Evolutionary conservation across 2,113 vertebrate species (phyloP).

Genomic region (Peucedramus taeniatus): DNA sequence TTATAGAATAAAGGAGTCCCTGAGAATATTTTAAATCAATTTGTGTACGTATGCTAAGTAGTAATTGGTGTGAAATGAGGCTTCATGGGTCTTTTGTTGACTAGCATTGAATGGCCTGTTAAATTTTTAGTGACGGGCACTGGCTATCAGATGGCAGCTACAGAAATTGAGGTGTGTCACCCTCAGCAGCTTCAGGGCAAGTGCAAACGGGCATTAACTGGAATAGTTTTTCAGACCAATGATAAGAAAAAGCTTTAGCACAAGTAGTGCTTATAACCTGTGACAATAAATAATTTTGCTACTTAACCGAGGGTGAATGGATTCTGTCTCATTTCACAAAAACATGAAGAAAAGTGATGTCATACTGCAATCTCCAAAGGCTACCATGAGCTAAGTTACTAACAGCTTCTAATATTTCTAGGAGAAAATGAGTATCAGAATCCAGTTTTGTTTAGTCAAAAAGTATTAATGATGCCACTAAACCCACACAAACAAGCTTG

Average conservation of each 20-base stretch:
- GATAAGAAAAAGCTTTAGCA: conserved; percentile 13
- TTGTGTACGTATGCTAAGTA: neutral
- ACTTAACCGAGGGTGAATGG: neutral
- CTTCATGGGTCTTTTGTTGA: conserved; percentile 33
- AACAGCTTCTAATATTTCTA: neutral
- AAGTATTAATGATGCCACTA: neutral
- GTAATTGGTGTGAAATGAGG: conserved; percentile 26
- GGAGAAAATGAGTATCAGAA: neutral
- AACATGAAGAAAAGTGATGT: neutral
- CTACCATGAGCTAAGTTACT: neutral
- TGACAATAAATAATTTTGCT: conserved; percentile 6
- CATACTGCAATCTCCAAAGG: neutral
- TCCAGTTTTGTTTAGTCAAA: neutral
- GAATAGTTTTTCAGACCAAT: neutral
- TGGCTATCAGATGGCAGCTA: neutral
- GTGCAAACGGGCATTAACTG: neutral
- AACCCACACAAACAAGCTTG: neutral
- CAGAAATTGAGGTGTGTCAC: neutral
- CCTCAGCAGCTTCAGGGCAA: neutral
- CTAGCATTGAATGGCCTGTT: conserved; percentile 15
- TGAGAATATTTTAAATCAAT: neutral
- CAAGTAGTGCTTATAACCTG: neutral
- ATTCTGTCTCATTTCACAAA: neutral
- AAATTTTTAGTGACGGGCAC: neutral
- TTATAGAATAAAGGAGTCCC: neutral